These are phyloP conservation scores for Latrodectus geometricus DNA, from an alignment of 1,140 invertebrate species.

Conservation along the genomic window DNA sequence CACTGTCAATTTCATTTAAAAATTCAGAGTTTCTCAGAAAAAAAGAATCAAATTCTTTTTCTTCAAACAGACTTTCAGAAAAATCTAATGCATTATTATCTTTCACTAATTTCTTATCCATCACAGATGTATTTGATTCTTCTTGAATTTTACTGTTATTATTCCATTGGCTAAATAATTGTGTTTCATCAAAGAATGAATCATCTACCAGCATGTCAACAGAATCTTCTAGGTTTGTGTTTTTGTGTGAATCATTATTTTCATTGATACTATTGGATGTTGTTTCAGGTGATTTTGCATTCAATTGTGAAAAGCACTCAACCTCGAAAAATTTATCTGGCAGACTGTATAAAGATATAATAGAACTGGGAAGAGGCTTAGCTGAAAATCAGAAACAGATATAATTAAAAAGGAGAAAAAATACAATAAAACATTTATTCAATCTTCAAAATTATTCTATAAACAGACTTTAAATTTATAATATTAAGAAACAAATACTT, in stretches of 20 bases:
- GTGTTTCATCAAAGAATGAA: background rate
- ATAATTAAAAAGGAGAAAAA: background rate
- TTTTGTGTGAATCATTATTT: background rate
- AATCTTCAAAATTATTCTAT: background rate
- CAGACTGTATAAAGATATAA: conserved; percentile 24
- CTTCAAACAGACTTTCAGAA: no score
- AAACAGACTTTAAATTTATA: background rate
- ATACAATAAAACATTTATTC: background rate
- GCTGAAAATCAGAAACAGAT: conserved; percentile 15
- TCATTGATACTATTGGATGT: background rate
- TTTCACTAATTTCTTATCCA: no score
- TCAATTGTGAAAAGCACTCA: conserved; percentile 46
- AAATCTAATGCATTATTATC: no score
- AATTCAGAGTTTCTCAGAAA: no score
- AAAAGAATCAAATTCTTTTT: no score
- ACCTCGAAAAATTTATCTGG: conserved; percentile 52
- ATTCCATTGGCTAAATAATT: background rate
- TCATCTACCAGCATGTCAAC: background rate
- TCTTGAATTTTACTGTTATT: no score
- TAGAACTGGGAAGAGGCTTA: conserved; percentile 1
- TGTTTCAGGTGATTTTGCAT: background rate
- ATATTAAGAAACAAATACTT: background rate
- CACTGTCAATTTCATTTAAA: no score
- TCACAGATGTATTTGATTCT: no score
- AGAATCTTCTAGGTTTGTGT: background rate